These are phyloP conservation scores for Cremastinae sp. DNA, from an alignment of 2,888 invertebrate species.

Conservation along the genomic window DNA sequence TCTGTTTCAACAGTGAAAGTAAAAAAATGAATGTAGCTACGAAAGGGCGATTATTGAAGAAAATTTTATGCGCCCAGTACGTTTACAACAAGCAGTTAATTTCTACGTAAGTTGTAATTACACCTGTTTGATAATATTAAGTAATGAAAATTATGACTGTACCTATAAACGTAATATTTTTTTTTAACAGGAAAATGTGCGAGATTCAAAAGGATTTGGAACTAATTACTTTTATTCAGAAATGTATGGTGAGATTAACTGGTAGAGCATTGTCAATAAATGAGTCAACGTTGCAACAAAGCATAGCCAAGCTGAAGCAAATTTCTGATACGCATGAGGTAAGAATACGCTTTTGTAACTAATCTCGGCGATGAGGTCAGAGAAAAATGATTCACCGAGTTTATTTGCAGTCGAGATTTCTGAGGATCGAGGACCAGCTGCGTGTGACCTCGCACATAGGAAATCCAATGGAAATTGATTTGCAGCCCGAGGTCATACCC, in stretches of 20 bases:
- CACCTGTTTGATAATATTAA: too few relatives aligned
- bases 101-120: conserved; percentile 29
- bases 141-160: too few relatives aligned
- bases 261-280: conserved; percentile 20
- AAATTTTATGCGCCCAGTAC: conserved; percentile 36
- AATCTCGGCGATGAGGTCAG: too few relatives aligned
- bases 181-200: conserved; percentile 35
- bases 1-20: conserved; percentile 22
- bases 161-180: too few relatives aligned
- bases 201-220: conserved; percentile 26
- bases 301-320: conserved; percentile 25
- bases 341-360: neutral
- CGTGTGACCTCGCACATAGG: conserved; percentile 1
- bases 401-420: conserved; percentile 43
- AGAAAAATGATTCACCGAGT: neutral
- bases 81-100: conserved; percentile 6
- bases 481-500: conserved; percentile 22
- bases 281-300: conserved; percentile 2
- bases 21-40: neutral
- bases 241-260: neutral
- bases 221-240: conserved; percentile 21
- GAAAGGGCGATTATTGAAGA: conserved; percentile 17
- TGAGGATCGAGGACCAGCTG: conserved; percentile 30
- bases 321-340: conserved; percentile 30
- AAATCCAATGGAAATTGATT: conserved; percentile 19